A percentile compares a stretch with the other conserved stretches of the same genome.
phyloP scores from a whole-genome alignment of 2,797 vertebrate genomes.

The Microcaecilia unicolor region DNA sequence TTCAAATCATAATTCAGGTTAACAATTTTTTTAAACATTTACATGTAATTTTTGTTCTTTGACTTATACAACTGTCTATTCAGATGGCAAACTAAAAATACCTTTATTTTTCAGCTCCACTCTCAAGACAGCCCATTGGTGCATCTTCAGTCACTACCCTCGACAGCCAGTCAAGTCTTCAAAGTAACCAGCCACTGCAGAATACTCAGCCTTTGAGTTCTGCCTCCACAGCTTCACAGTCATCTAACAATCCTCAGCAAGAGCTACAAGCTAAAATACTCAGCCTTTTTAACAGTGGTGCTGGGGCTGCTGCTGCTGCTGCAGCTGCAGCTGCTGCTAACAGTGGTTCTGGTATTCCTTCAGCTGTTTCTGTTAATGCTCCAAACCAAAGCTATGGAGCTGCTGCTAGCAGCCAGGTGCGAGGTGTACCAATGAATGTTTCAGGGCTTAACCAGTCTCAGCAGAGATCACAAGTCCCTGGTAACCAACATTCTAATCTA shows the following conservation, averaged over 20 bases:
- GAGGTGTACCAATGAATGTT: slow-evolving; percentile 20
- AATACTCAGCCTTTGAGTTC: slow-evolving; percentile 45
- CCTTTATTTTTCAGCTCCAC: slow-evolving; percentile 32
- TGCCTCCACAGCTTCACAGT: slow-evolving; percentile 33
- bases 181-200: slow-evolving; percentile 39
- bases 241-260: slow-evolving; percentile 61
- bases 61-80: too few species aligned
- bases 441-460: slow-evolving; percentile 41
- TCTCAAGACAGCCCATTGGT: slow-evolving; percentile 51
- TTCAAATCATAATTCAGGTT: too few species aligned
- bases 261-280: slow-evolving; percentile 97
- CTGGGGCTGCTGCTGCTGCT: neutral
- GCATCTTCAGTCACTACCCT: slow-evolving; percentile 44
- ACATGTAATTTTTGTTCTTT: too few species aligned
- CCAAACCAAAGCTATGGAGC: slow-evolving; percentile 51
- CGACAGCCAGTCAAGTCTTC: slow-evolving; percentile 36
- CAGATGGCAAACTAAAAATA: too few species aligned
- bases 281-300: slow-evolving; percentile 88
- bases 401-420: slow-evolving; percentile 13
- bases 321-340: slow-evolving; percentile 16
- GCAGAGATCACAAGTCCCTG: slow-evolving; percentile 52
- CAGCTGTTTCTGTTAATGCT: slow-evolving; percentile 11
- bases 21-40: too few species aligned
- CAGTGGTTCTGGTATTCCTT: slow-evolving; percentile 24
- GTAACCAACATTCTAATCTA: slow-evolving; percentile 44